These are phyloP conservation scores for Delia radicum DNA, from an alignment of 1,140 invertebrate genomes.

Conservation along the genomic window DNA sequence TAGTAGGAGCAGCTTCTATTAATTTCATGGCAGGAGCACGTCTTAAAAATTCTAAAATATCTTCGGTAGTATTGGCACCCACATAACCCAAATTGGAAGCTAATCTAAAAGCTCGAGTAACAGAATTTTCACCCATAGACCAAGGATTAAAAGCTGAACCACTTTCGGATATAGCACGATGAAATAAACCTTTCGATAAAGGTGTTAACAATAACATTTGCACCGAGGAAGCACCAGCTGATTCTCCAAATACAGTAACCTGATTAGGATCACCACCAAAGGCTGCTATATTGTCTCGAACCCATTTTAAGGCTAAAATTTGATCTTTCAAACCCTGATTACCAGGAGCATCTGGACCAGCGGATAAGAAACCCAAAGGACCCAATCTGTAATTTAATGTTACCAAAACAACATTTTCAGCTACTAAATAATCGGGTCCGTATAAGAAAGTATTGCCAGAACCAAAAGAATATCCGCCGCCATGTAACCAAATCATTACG, in stretches of 20 bases:
- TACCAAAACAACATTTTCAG: constrained; percentile 68
- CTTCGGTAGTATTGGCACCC: constrained; percentile 47
- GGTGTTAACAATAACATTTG: constrained; percentile 61
- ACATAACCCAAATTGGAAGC: constrained; percentile 48
- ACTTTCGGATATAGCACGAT: constrained; percentile 66
- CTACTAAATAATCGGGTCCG: constrained; percentile 66
- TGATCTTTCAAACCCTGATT: constrained; percentile 70
- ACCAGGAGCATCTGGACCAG: constrained; percentile 63
- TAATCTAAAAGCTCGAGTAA: constrained; percentile 31
- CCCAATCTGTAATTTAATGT: constrained; percentile 72
- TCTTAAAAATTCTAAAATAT: constrained; percentile 56
- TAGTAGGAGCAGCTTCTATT: constrained; percentile 50
- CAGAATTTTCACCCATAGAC: constrained; percentile 44
- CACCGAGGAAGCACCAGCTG: constrained; percentile 58
- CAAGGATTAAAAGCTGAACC: constrained; percentile 61
- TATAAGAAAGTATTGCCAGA: constrained; percentile 63
- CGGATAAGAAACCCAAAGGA: constrained; percentile 64
- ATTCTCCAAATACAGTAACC: constrained; percentile 63
- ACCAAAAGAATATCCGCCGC: constrained; percentile 69
- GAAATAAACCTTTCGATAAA: constrained; percentile 61
- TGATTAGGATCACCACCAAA: constrained; percentile 64
- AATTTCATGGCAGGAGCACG: constrained; percentile 68
- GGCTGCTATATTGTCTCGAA: constrained; percentile 61
- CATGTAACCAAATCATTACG: constrained; percentile 79
- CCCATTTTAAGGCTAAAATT: constrained; percentile 64